These are phyloP conservation scores for Diploptera punctata DNA, from an alignment of 2,888 invertebrate species.

Conservation along the genomic window DNA sequence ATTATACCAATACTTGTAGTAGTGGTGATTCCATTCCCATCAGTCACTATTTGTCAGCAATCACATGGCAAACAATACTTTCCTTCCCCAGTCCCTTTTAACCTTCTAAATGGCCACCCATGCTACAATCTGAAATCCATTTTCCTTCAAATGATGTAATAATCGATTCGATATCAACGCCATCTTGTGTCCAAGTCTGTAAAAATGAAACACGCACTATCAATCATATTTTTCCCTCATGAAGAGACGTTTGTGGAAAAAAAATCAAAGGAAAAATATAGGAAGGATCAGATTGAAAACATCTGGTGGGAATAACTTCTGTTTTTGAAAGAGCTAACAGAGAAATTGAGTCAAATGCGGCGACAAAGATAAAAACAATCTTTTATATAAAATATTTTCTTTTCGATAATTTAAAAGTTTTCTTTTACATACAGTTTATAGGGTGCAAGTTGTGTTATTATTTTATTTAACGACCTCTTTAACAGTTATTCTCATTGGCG, in stretches of 20 bases:
- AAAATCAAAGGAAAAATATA: background rate
- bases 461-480: no score
- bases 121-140: slow-evolving; percentile 23
- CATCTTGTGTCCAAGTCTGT: slow-evolving; percentile 27
- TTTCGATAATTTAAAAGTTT: no score
- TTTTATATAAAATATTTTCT: no score
- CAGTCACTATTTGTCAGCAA: slow-evolving; percentile 26
- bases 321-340: slow-evolving; percentile 21
- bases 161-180: slow-evolving; percentile 30
- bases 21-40: slow-evolving; percentile 15
- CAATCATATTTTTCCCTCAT: slow-evolving; percentile 25
- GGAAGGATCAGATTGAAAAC: background rate
- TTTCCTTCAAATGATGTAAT: slow-evolving; percentile 29
- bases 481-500: no score
- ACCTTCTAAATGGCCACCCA: slow-evolving; percentile 25
- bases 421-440: no score
- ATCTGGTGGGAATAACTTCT: background rate
- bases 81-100: background rate
- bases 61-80: slow-evolving; percentile 17
- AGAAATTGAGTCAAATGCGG: slow-evolving; percentile 1
- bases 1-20: background rate
- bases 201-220: slow-evolving; percentile 27
- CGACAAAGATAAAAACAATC: slow-evolving; percentile 7
- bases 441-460: no score
- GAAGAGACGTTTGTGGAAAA: background rate